Percentiles rank a stretch among this genome's conserved stretches.
phyloP scores from a whole-genome alignment of 2,888 invertebrate species.

The Tenthredo mesomela region DNA sequence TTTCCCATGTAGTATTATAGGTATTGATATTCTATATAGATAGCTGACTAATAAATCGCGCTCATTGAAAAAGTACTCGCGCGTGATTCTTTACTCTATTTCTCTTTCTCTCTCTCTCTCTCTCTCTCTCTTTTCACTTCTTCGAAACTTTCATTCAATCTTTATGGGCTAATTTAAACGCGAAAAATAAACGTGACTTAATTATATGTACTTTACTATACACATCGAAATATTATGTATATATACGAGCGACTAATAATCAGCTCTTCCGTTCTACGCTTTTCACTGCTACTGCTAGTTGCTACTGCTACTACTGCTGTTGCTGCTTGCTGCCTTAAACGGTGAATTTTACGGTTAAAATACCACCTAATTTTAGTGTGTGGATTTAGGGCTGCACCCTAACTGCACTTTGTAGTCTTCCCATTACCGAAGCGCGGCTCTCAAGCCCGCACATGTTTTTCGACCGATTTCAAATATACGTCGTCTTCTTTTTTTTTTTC shows the following conservation, averaged over 20 bases:
- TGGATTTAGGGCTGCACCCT: constrained; percentile 43
- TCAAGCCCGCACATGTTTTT: neutral
- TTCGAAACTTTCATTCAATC: neutral
- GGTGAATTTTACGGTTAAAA: constrained; percentile 35
- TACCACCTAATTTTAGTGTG: constrained; percentile 44
- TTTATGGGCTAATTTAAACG: neutral
- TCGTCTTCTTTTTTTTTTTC: neutral
- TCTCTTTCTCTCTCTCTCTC: neutral
- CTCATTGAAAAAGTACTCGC: neutral
- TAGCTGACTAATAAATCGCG: neutral
- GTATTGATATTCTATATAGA: no score
- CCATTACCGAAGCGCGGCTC: neutral
- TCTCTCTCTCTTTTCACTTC: neutral
- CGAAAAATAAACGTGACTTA: neutral
- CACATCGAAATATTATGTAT: neutral
- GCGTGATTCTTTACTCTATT: neutral
- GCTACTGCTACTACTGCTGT: neutral
- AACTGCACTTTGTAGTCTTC: constrained; percentile 43
- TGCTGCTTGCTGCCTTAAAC: constrained; percentile 1
- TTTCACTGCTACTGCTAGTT: neutral
- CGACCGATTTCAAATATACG: neutral
- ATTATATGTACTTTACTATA: neutral
- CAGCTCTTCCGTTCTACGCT: constrained; percentile 22
- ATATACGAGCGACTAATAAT: constrained; percentile 25
- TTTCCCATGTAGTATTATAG: neutral